A percentile compares a stretch with the other conserved stretches of the same genome.
These are phyloP conservation scores for Galbula dea DNA, from an alignment of 2,113 vertebrate species.

Conservation along the genomic window DNA sequence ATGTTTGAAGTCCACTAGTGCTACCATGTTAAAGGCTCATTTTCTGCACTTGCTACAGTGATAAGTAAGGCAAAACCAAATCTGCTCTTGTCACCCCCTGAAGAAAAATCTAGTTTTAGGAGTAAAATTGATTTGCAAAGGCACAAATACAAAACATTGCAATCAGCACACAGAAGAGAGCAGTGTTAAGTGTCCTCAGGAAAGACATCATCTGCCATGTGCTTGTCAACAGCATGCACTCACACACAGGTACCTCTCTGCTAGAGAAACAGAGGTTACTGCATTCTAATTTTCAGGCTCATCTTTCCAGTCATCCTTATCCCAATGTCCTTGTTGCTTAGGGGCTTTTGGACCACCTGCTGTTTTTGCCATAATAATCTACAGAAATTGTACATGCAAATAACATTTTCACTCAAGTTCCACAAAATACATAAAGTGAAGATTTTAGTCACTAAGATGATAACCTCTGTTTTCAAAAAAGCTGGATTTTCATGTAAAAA, in stretches of 20 bases:
- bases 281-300: conserved; percentile 79
- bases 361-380: conserved; percentile 96
- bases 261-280: conserved; percentile 64
- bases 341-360: conserved; percentile 88
- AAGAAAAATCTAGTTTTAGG: neutral
- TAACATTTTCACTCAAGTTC: neutral
- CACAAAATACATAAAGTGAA: neutral
- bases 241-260: neutral
- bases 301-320: conserved; percentile 89
- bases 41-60: neutral
- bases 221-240: conserved; percentile 2
- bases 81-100: neutral
- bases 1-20: neutral
- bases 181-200: neutral
- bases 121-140: neutral
- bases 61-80: neutral
- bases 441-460: neutral
- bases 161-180: neutral
- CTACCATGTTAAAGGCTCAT: neutral
- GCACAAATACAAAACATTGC: neutral
- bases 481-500: neutral
- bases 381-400: conserved; percentile 68
- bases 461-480: neutral
- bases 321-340: conserved; percentile 90
- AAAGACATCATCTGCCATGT: neutral